These are phyloP conservation scores for Cricetomys ansorgei DNA, from an alignment of 2,113 vertebrate species.

Conservation along the genomic window DNA sequence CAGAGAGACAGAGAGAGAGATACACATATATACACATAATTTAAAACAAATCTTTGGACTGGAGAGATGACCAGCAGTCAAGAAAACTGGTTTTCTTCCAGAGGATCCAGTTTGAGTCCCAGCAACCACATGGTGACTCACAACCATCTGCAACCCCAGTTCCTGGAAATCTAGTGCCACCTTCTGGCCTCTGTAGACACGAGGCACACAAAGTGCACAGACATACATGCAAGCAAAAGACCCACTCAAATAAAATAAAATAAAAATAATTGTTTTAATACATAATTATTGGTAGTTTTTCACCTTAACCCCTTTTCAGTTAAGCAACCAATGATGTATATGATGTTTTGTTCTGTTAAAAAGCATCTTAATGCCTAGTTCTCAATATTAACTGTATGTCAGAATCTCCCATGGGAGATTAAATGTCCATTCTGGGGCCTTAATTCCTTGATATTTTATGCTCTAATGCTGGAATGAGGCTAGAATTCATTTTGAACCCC, in stretches of 20 bases:
- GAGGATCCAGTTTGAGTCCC: not conserved
- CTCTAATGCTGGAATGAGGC: not conserved
- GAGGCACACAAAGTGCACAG: not conserved
- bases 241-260: not conserved
- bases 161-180: not conserved
- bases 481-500: constrained; percentile 11
- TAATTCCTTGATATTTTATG: not conserved
- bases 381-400: not conserved
- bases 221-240: not conserved
- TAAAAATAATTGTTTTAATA: not conserved
- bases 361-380: constrained; percentile 1
- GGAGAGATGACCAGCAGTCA: not conserved
- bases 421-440: not conserved
- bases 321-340: not conserved
- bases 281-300: constrained; percentile 9
- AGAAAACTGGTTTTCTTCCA: not conserved
- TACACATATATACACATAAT: not conserved
- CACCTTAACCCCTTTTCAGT: constrained; percentile 44
- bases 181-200: not conserved
- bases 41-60: not conserved
- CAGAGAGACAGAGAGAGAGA: no score
- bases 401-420: not conserved
- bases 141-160: not conserved
- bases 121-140: not conserved
- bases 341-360: constrained; percentile 11